A percentile compares a stretch with the other conserved stretches of the same genome.
phyloP scores from a whole-genome alignment of 2,113 vertebrate species.

The Pavo muticus region DNA sequence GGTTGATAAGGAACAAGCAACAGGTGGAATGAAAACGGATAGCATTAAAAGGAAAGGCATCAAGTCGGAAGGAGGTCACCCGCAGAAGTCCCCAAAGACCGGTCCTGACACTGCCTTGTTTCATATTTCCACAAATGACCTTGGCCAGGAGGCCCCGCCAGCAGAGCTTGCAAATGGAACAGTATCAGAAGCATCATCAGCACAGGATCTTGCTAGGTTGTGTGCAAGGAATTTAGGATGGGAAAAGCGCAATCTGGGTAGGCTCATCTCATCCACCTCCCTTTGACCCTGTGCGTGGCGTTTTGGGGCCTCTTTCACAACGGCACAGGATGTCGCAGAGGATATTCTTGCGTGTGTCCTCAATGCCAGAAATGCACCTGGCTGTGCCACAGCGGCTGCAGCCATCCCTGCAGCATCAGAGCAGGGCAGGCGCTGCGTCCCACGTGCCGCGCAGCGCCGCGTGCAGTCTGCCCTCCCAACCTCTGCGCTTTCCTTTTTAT shows the following conservation, averaged over 20 bases:
- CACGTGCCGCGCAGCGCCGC: accelerated
- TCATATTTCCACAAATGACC: neutral
- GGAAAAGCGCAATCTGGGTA: neutral
- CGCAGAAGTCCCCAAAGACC: neutral
- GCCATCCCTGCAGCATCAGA: neutral
- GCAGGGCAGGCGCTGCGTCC: neutral
- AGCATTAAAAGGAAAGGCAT: neutral
- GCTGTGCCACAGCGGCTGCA: neutral
- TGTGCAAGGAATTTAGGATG: neutral
- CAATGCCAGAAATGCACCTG: accelerated
- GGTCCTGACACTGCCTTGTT: neutral
- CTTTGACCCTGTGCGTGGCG: neutral
- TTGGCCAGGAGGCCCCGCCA: neutral
- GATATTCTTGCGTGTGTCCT: neutral
- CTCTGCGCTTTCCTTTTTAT: neutral
- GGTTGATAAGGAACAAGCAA: conserved; percentile 5
- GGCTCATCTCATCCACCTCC: neutral
- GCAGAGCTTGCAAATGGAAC: neutral
- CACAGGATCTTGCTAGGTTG: neutral
- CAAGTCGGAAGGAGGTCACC: neutral
- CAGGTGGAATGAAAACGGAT: conserved; percentile 31
- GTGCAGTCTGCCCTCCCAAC: neutral
- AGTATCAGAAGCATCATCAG: neutral
- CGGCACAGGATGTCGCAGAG: neutral
- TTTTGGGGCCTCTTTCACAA: neutral